These are phyloP conservation scores for Spisula solida DNA, from an alignment of 2,888 invertebrate genomes.

Conservation along the genomic window DNA sequence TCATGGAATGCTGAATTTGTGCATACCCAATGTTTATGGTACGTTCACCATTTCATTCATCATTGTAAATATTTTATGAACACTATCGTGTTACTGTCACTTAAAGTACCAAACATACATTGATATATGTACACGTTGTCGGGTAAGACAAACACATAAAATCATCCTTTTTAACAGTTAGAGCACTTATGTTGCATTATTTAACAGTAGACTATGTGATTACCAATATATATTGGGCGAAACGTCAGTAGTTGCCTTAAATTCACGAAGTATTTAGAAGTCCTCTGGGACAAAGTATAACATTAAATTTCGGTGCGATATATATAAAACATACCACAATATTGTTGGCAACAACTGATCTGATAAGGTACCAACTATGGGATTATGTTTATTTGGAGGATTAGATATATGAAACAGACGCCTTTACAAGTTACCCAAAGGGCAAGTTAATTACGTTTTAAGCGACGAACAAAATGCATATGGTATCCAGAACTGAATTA, in stretches of 20 bases:
- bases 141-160: neutral
- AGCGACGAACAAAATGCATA: too few relatives aligned
- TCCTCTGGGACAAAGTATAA: neutral
- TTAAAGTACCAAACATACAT: neutral
- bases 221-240: neutral
- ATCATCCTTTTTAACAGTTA: neutral
- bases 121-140: neutral
- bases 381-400: too few relatives aligned
- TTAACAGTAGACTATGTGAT: neutral
- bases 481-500: too few relatives aligned
- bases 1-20: neutral
- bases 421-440: too few relatives aligned
- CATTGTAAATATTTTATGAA: neutral
- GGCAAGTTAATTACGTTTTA: too few relatives aligned
- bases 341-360: neutral
- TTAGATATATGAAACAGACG: too few relatives aligned
- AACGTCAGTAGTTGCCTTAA: neutral
- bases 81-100: neutral
- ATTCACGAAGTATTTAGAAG: neutral
- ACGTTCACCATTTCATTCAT: neutral
- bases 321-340: neutral
- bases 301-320: neutral
- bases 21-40: neutral
- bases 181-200: neutral
- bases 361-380: neutral